Base-by-base conservation (phyloP, 2,113 vertebrate species). In the Tychaedon coryphoeus region DNA sequence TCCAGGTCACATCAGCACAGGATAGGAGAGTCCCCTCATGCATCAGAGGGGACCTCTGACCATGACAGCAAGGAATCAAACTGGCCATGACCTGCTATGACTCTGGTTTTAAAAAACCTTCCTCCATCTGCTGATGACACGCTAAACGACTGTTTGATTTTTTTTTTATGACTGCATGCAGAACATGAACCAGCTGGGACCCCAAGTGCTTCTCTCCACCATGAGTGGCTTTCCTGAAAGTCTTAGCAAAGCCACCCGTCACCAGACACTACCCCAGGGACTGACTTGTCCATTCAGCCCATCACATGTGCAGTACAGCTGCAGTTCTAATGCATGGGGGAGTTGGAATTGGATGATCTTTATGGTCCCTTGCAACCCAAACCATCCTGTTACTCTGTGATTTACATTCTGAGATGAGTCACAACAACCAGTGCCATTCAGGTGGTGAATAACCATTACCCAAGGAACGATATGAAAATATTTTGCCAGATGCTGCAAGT, bases 51-150 rank as follows among this genome's bases (percentile, higher is more conserved):
- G 36, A 61, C n/a, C 38, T 87, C 60, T 84, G 58, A 38, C 70
- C 0, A 0, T 5, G 7, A 65, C 25, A 88, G 14, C 74, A 51
- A 56, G 71, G 38, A 28, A n/a, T 53, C 14, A 60, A 67, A 33
- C 66, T 48, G 57, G 10, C n/a, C 58, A 64, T 0, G 0, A 69
- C 26, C 67, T 60, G 6, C 48, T 73, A 10, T 0, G 1, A 19
- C 48, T 92, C 65, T 71, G 56, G 24, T 62, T 71, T 71, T 6
- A 62, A 82, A 82, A 86, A 38, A 1, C 10, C 24, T 77, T 51
- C 40, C 34, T 74, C 36, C 53, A 38, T 78, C n/a, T 0, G 0
- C 65, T 47, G 51, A 42, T 20, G 48, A 51, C 36, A 33, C 12
- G 40, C 58, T 92, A 60, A 92, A 66, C 1, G 42, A 36, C 23